These are phyloP conservation scores for Protonemura montana DNA, from an alignment of 2,888 invertebrate species.

Conservation along the genomic window DNA sequence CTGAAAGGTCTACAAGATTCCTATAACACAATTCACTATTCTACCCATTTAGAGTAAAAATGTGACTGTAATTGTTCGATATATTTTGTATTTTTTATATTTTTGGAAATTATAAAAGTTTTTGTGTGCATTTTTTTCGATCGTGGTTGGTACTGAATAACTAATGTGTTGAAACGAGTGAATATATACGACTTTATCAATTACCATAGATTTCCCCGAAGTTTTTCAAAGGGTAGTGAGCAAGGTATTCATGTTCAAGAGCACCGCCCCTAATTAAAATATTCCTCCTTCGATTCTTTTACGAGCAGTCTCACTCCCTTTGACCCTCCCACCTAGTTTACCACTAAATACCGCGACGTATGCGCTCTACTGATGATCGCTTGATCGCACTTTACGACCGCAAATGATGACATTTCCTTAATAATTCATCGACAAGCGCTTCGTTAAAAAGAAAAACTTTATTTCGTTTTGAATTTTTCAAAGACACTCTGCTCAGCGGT, in stretches of 20 bases:
- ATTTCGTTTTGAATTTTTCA: conserved; percentile 23
- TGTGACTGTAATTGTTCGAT: too few relatives aligned
- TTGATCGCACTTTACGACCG: conserved; percentile 1
- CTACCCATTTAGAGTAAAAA: too few relatives aligned
- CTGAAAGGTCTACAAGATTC: too few relatives aligned
- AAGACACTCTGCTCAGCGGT: not conserved
- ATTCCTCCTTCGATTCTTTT: conserved; percentile 37
- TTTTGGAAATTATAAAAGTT: not conserved
- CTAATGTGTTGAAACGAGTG: not conserved
- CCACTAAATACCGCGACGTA: not conserved
- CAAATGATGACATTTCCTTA: conserved; percentile 12
- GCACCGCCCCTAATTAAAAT: conserved; percentile 39
- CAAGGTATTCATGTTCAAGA: conserved; percentile 25
- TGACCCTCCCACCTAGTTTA: conserved; percentile 1
- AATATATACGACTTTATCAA: conserved; percentile 18
- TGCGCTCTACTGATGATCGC: conserved; percentile 19
- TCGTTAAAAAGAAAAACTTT: conserved; percentile 35
- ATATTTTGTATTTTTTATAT: not conserved
- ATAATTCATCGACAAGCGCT: conserved; percentile 4
- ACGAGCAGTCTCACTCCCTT: not conserved
- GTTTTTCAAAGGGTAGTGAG: conserved; percentile 32
- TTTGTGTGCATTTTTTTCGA: not conserved
- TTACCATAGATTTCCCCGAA: conserved; percentile 44
- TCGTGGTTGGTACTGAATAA: not conserved
- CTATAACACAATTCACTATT: too few relatives aligned